Conservation (phyloP, 2,113 vertebrate genomes). For the Amblyornis subalaris region DNA sequence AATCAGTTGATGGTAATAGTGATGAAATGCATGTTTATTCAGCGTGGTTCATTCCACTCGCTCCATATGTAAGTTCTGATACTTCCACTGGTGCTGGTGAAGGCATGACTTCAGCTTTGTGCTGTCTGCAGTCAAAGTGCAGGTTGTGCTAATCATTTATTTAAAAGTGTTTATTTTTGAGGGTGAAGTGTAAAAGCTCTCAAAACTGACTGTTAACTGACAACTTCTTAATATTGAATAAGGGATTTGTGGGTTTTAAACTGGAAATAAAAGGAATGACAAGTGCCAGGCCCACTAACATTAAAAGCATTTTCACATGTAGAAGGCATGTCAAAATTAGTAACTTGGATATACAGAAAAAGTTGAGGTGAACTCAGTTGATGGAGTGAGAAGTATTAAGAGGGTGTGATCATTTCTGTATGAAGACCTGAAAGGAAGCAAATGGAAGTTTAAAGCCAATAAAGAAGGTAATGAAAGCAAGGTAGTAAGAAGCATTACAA, state of each 20-base stretch:
- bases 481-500: background rate
- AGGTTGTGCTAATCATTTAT: background rate
- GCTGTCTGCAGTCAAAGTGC: background rate
- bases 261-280: background rate
- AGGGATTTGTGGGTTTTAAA: background rate
- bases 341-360: background rate
- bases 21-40: background rate
- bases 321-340: background rate
- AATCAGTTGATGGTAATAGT: background rate
- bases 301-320: background rate
- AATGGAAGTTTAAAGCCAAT: background rate
- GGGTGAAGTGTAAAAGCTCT: background rate
- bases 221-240: background rate
- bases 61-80: background rate
- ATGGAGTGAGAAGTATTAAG: background rate
- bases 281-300: background rate
- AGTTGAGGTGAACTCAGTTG: background rate
- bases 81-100: background rate
- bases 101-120: background rate
- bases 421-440: background rate
- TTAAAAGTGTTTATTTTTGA: background rate
- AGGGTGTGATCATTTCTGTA: background rate
- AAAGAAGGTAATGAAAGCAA: background rate
- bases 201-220: background rate
- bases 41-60: background rate